Conservation (phyloP, 2,113 vertebrate genomes). For the Cnemophilus loriae region DNA sequence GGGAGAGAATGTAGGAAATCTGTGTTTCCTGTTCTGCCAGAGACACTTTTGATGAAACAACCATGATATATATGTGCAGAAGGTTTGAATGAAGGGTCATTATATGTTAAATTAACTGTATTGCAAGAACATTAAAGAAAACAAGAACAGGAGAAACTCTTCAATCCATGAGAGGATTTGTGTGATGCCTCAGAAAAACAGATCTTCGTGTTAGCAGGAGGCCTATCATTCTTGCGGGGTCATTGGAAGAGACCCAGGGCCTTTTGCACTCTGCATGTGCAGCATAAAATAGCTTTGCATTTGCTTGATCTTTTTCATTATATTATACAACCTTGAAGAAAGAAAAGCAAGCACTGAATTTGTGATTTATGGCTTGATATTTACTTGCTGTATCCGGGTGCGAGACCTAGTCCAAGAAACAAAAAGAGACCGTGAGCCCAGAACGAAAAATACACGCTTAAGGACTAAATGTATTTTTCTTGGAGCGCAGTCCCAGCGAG, state of each 20-base stretch:
- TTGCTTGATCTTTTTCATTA: constrained; percentile 47
- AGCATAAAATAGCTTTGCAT: not conserved
- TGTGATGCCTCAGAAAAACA: constrained; percentile 32
- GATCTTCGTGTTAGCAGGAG: constrained; percentile 24
- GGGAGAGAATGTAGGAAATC: constrained; percentile 6
- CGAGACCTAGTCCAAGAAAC: constrained; percentile 54
- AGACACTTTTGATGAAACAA: not conserved
- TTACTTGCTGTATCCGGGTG: constrained; percentile 55
- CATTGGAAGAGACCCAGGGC: constrained; percentile 24
- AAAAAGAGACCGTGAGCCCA: constrained; percentile 21
- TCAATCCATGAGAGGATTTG: constrained; percentile 34
- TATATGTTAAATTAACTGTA: constrained; percentile 35
- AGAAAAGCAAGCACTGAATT: constrained; percentile 48
- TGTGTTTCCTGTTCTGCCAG: constrained; percentile 8
- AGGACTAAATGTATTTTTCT: constrained; percentile 60
- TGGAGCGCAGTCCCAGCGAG: not conserved
- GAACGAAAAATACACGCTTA: constrained; percentile 38
- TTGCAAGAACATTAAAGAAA: constrained; percentile 40
- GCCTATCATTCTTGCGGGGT: not conserved
- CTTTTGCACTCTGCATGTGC: constrained; percentile 45
- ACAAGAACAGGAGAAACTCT: constrained; percentile 39
- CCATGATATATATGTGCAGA: not conserved
- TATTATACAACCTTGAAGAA: constrained; percentile 55
- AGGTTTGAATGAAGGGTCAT: constrained; percentile 37
- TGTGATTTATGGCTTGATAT: constrained; percentile 52